Evolutionary conservation across 2,888 invertebrate genomes (phyloP).

Genomic region (Sinelater perroti): DNA sequence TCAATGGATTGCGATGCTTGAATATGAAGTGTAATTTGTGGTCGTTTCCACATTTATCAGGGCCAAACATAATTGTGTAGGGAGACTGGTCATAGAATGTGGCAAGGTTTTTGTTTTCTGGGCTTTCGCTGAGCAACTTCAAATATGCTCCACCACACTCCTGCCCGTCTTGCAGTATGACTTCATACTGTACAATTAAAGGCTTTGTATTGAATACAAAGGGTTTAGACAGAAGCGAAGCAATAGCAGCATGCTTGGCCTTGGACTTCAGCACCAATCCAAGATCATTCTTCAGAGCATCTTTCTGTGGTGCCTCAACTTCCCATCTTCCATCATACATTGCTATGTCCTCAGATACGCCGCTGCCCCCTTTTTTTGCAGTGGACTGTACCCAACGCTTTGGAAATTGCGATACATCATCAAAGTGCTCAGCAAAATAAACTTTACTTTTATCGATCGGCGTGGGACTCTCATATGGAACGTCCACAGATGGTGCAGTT

Average conservation of each 20-base stretch:
- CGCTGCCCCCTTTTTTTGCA: constrained; percentile 90
- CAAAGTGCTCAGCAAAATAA: constrained; percentile 88
- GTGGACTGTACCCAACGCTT: constrained; percentile 87
- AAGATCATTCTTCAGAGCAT: constrained; percentile 79
- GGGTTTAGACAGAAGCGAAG: constrained; percentile 77
- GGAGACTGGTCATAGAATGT: constrained; percentile 95
- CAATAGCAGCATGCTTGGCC: constrained; percentile 96
- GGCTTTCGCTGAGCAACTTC: constrained; percentile 84
- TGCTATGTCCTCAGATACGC: constrained; percentile 85
- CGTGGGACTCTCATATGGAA: constrained; percentile 77
- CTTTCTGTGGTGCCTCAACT: constrained; percentile 79
- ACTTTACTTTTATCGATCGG: constrained; percentile 68
- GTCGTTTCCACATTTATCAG: constrained; percentile 98
- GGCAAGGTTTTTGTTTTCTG: constrained; percentile 75
- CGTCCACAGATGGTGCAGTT: constrained; percentile 56
- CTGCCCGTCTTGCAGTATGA: constrained; percentile 85
- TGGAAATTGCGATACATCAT: constrained; percentile 75
- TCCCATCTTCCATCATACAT: constrained; percentile 92
- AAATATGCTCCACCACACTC: constrained; percentile 99
- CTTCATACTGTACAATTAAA: constrained; percentile 92
- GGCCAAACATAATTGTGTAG: constrained; percentile 99
- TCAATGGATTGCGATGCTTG: constrained; percentile 92
- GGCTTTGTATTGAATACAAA: constrained; percentile 87
- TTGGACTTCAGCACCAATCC: constrained; percentile 92
- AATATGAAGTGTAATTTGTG: constrained; percentile 94